These are phyloP conservation scores for Etia nguti DNA, from an alignment of 2,113 vertebrate species.

Conservation along the genomic window DNA sequence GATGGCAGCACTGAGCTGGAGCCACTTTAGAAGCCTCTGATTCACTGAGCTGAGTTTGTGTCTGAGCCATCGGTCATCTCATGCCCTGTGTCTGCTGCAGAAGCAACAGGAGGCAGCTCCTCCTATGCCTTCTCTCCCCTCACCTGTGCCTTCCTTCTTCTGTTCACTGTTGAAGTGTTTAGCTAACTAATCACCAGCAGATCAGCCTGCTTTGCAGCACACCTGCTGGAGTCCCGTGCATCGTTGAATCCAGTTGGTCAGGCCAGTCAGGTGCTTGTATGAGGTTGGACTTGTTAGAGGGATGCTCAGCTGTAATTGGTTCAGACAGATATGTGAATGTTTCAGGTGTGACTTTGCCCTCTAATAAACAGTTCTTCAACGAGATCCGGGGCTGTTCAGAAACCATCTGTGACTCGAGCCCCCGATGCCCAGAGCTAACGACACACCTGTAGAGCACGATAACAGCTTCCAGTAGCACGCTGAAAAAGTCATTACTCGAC, in stretches of 20 bases:
- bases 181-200: no score
- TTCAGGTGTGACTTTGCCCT: neutral
- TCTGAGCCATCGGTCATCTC: no score
- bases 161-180: no score
- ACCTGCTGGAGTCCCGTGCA: neutral
- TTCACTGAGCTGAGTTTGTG: no score
- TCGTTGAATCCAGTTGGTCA: neutral
- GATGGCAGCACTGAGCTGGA: no score
- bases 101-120: no score
- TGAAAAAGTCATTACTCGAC: neutral
- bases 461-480: neutral
- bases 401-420: neutral
- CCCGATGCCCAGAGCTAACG: neutral
- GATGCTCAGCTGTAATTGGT: neutral
- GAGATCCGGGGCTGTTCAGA: neutral
- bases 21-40: no score
- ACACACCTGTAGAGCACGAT: neutral
- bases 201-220: no score
- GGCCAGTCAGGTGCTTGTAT: neutral
- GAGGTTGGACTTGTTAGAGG: neutral
- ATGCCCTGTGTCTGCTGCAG: no score
- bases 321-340: neutral
- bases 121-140: no score
- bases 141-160: no score
- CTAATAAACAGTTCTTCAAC: neutral